A percentile compares a stretch with the other conserved stretches of the same genome.
These are phyloP conservation scores for Dasyprocta punctata DNA, from an alignment of 2,113 vertebrate genomes.

Conservation along the genomic window DNA sequence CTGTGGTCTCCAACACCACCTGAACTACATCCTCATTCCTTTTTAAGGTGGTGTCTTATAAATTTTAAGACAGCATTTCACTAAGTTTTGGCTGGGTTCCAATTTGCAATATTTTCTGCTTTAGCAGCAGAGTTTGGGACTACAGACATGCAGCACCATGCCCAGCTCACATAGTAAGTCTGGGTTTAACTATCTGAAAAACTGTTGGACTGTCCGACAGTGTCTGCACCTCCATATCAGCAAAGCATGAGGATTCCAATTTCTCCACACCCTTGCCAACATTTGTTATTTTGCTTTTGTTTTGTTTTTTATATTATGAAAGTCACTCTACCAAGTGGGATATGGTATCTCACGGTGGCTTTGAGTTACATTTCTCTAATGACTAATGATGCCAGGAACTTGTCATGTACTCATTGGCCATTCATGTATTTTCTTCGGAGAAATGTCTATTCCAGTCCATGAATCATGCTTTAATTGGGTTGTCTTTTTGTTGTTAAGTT, in stretches of 20 bases:
- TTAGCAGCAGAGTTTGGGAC: background rate
- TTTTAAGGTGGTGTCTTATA: too few relatives aligned
- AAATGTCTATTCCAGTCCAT: constrained; percentile 38
- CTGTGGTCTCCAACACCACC: too few relatives aligned
- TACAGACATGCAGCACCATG: background rate
- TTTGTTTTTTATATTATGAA: background rate
- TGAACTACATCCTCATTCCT: too few relatives aligned
- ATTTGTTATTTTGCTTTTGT: background rate
- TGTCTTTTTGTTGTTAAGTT: constrained; percentile 46
- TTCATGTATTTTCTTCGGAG: background rate
- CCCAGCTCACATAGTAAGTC: background rate
- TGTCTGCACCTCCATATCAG: background rate
- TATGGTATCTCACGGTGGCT: background rate
- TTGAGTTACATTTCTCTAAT: constrained; percentile 30
- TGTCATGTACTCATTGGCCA: constrained; percentile 13
- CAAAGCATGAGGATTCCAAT: background rate
- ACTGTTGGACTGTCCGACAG: background rate
- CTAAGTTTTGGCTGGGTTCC: background rate
- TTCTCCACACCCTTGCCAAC: constrained; percentile 23
- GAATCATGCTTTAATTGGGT: background rate
- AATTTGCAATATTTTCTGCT: background rate
- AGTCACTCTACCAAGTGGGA: background rate
- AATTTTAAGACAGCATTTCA: background rate
- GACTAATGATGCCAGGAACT: background rate
- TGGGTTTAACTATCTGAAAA: background rate